Percentiles rank a stretch among this genome's conserved stretches.
Evolutionary conservation across 2,797 vertebrate species (phyloP).

Genomic region (Scarus forsteni): DNA sequence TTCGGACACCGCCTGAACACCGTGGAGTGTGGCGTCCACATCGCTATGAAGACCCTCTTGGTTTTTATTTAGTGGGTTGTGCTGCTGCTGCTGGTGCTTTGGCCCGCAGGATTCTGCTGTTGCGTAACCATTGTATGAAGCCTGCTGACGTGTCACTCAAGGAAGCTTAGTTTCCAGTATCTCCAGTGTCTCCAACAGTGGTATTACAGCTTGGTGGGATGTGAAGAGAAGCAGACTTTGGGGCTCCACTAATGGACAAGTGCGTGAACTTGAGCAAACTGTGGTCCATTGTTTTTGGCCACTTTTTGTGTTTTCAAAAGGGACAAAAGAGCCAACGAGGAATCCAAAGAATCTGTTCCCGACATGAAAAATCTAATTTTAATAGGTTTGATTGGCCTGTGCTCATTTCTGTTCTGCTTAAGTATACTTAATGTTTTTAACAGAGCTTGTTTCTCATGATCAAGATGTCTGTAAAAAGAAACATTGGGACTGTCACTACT

Average conservation of each 20-base stretch:
- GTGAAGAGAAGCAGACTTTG: conserved; percentile 72
- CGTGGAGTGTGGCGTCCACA: conserved; percentile 57
- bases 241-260: conserved; percentile 79
- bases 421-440: conserved; percentile 44
- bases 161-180: conserved; percentile 77
- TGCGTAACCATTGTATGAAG: conserved; percentile 67
- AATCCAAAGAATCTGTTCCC: conserved; percentile 51
- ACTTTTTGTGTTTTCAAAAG: conserved; percentile 60
- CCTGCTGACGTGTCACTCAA: conserved; percentile 71
- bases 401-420: conserved; percentile 54
- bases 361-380: conserved; percentile 53
- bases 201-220: conserved; percentile 67
- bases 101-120: conserved; percentile 56
- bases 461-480: conserved; percentile 13
- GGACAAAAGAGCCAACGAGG: conserved; percentile 66
- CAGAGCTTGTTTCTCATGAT: conserved; percentile 26
- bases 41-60: conserved; percentile 59
- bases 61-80: conserved; percentile 66
- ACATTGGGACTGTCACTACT: too few species aligned
- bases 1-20: conserved; percentile 47
- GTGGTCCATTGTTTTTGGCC: conserved; percentile 67
- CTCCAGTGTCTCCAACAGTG: conserved; percentile 69
- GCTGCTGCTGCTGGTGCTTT: conserved; percentile 67
- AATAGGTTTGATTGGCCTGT: conserved; percentile 57
- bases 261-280: conserved; percentile 65